Evolutionary conservation across 2,888 invertebrate species (phyloP).

Genomic region (Dryadula phaetusa): DNA sequence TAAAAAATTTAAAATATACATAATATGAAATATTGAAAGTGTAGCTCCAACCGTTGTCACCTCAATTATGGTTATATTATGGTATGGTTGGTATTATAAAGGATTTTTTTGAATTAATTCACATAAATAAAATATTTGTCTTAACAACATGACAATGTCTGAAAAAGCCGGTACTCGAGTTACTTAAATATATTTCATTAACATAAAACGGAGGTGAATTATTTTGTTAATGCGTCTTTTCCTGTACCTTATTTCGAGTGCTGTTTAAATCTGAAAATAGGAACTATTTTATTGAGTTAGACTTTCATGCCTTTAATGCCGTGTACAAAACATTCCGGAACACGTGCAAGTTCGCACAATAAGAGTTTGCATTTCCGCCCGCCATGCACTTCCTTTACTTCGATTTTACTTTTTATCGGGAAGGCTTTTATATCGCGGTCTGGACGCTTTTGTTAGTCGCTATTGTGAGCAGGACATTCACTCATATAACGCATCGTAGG

Average conservation of each 20-base stretch:
- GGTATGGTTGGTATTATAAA: too few relatives aligned
- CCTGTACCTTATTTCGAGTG: conserved; percentile 32
- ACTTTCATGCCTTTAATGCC: conserved; percentile 64
- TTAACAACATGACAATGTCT: conserved; percentile 8
- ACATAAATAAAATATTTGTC: not conserved
- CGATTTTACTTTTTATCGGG: conserved; percentile 80
- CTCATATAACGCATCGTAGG: conserved; percentile 77
- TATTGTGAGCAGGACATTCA: conserved; percentile 78
- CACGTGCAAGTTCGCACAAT: conserved; percentile 83
- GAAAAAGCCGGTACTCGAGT: conserved; percentile 16
- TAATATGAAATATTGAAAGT: not conserved
- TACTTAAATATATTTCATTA: conserved; percentile 20
- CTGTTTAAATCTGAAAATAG: conserved; percentile 59
- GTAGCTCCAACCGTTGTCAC: not conserved
- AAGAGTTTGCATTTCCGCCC: conserved; percentile 83
- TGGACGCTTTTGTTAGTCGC: conserved; percentile 71
- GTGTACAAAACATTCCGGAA: conserved; percentile 79
- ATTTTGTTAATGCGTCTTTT: conserved; percentile 18
- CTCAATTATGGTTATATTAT: too few relatives aligned
- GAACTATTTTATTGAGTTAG: conserved; percentile 57
- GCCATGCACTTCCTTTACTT: conserved; percentile 82
- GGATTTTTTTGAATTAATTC: not conserved
- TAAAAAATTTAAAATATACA: not conserved
- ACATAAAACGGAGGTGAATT: conserved; percentile 23
- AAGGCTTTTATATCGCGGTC: conserved; percentile 74